phyloP scores from a whole-genome alignment of 2,797 vertebrate species.

The Leptatherina wallacei region DNA sequence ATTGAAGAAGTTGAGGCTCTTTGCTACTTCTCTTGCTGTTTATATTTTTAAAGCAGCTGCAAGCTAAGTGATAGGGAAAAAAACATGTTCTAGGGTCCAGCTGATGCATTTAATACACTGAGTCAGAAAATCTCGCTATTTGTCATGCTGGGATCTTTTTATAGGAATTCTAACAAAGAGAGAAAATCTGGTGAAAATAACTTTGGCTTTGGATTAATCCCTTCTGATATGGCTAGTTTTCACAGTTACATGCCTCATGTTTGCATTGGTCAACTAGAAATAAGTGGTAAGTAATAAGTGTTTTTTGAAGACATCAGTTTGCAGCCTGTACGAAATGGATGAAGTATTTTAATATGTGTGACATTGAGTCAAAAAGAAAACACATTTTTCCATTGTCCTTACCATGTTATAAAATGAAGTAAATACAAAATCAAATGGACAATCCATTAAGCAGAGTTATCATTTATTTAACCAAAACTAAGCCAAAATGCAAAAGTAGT shows the following conservation, averaged over 20 bases:
- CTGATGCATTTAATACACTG: neutral
- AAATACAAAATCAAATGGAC: neutral
- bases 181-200: neutral
- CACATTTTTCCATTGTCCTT: too few relatives aligned
- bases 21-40: neutral
- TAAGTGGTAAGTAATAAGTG: neutral
- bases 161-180: slow-evolving; percentile 6
- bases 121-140: slow-evolving; percentile 6
- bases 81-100: neutral
- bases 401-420: neutral
- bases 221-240: neutral
- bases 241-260: neutral
- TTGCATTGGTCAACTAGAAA: slow-evolving; percentile 6
- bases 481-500: neutral
- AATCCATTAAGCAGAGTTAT: too few relatives aligned
- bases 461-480: neutral
- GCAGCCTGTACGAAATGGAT: too few relatives aligned
- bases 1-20: neutral
- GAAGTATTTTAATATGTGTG: neutral
- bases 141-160: neutral
- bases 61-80: neutral
- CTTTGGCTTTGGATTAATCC: neutral
- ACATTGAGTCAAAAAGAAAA: too few relatives aligned
- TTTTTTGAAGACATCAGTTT: too few relatives aligned
- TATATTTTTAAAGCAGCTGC: neutral